A percentile compares a stretch with the other conserved stretches of the same genome.
Evolutionary conservation across 2,888 invertebrate species (phyloP).

Genomic region (Helicoverpa assulta): DNA sequence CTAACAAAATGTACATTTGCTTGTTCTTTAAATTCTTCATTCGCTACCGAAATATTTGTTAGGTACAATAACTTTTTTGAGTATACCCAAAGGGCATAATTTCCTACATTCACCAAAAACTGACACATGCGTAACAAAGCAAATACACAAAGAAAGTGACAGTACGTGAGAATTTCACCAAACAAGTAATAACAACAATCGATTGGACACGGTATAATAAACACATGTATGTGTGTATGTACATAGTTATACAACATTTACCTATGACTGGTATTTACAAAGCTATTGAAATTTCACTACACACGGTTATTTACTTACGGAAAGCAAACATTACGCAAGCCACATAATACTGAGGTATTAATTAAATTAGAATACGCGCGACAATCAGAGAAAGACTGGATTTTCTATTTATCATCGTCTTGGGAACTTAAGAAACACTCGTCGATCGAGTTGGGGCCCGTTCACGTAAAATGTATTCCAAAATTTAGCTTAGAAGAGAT

Average conservation of each 20-base stretch:
- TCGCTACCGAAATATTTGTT: too few relatives aligned
- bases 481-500: not conserved
- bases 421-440: conserved; percentile 63
- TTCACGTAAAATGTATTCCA: not conserved
- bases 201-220: conserved; percentile 29
- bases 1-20: too few relatives aligned
- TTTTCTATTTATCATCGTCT: conserved; percentile 60
- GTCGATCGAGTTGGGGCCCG: not conserved
- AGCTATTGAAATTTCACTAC: conserved; percentile 38
- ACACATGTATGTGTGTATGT: not conserved
- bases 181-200: conserved; percentile 40
- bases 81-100: not conserved
- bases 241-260: conserved; percentile 29
- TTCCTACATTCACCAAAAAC: not conserved
- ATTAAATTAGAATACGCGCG: conserved; percentile 65
- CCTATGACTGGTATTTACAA: conserved; percentile 44
- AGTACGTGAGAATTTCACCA: conserved; percentile 26
- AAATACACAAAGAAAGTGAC: conserved; percentile 43
- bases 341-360: conserved; percentile 45
- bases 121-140: conserved; percentile 4
- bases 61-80: not conserved
- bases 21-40: too few relatives aligned
- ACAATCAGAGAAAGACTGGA: conserved; percentile 68
- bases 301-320: conserved; percentile 6
- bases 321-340: conserved; percentile 40